phyloP scores from a whole-genome alignment of 2,113 vertebrate genomes.

The Dicentrarchus labrax region DNA sequence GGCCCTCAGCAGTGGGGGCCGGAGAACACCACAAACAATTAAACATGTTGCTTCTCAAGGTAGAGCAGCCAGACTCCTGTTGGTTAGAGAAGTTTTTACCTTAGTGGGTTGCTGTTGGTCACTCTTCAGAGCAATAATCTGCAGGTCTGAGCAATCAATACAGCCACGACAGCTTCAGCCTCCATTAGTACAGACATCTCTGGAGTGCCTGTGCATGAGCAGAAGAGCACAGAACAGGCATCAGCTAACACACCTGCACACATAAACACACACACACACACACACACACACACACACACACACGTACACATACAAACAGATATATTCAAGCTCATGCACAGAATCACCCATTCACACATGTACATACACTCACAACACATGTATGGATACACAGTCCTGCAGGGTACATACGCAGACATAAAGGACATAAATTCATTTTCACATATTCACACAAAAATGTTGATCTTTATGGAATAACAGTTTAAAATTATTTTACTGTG shows the following conservation, averaged over 20 bases:
- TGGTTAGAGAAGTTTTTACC: constrained; percentile 80
- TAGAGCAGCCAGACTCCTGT: constrained; percentile 72
- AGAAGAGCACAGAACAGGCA: constrained; percentile 72
- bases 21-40: constrained; percentile 87
- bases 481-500: background rate
- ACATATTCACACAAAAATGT: background rate
- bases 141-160: constrained; percentile 86
- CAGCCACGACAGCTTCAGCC: constrained; percentile 75
- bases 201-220: constrained; percentile 81
- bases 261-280: constrained; percentile 30
- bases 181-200: constrained; percentile 80
- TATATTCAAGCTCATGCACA: constrained; percentile 77
- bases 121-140: constrained; percentile 87
- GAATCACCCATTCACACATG: constrained; percentile 50
- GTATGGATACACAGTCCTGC: constrained; percentile 4
- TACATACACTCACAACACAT: constrained; percentile 34
- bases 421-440: background rate
- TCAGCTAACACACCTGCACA: constrained; percentile 55
- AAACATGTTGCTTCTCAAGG: constrained; percentile 83
- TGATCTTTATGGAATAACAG: background rate
- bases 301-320: constrained; percentile 48
- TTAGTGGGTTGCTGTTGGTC: constrained; percentile 83
- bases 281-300: background rate
- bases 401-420: constrained; percentile 5
- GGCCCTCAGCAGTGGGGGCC: constrained; percentile 80